Conservation (phyloP, 1,140 invertebrate genomes). For the Camponotus vicinus region DNA sequence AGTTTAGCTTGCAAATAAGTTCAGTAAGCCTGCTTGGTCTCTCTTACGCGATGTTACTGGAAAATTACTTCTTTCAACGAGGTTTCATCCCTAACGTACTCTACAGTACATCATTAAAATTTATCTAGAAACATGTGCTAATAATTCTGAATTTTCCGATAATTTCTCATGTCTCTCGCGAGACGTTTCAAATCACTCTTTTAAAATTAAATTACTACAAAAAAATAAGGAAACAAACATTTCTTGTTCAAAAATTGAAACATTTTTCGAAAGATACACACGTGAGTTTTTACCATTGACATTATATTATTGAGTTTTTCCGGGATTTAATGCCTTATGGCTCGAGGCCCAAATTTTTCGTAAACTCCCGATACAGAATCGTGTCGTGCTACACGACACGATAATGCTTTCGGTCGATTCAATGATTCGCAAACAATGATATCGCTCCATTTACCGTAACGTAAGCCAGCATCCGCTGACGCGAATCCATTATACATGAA, state of each 20-base stretch:
- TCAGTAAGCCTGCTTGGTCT: constrained; percentile 6
- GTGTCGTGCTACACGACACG: constrained; percentile 52
- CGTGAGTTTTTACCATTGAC: not conserved
- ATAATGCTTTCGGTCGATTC: constrained; percentile 79
- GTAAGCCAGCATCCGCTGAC: constrained; percentile 49
- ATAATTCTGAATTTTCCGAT: constrained; percentile 15
- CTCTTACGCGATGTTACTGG: constrained; percentile 3
- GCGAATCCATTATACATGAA: constrained; percentile 80
- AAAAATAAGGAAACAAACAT: not conserved
- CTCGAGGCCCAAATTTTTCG: constrained; percentile 59
- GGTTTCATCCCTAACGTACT: not conserved
- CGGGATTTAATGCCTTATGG: not conserved
- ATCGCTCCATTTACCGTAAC: constrained; percentile 72
- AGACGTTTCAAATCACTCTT: not conserved
- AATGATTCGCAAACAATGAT: constrained; percentile 83
- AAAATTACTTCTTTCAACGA: constrained; percentile 36
- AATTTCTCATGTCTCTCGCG: not conserved
- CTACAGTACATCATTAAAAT: constrained; percentile 36
- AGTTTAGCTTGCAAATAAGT: constrained; percentile 59
- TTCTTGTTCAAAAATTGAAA: not conserved
- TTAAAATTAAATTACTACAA: no score
- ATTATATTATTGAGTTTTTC: not conserved
- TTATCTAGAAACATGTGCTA: not conserved
- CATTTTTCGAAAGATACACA: not conserved
- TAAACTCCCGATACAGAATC: constrained; percentile 21